Evolutionary conservation across 2,888 invertebrate genomes (phyloP).

Genomic region (Pseudanteris insignis): DNA sequence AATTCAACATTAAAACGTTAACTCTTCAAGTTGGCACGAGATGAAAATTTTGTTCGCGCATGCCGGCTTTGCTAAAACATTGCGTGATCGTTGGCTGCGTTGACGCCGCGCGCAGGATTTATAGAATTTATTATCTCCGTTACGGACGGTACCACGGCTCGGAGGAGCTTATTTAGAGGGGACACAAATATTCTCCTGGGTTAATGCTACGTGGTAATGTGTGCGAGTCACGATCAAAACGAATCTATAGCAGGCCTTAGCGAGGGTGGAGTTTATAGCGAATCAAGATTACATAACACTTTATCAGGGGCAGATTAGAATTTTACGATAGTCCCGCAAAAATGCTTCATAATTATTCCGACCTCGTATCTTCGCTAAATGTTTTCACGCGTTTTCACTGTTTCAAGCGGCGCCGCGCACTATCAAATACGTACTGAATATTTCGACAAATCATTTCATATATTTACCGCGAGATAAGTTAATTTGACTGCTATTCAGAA

Average conservation of each 20-base stretch:
- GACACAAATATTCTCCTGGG: slow-evolving; percentile 40
- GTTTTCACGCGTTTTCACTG: slow-evolving; percentile 30
- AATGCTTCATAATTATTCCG: slow-evolving; percentile 40
- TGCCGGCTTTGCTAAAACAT: slow-evolving; percentile 10
- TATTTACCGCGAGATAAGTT: too few relatives aligned
- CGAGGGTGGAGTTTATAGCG: too few relatives aligned
- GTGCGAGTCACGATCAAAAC: slow-evolving; percentile 44
- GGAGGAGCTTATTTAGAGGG: slow-evolving; percentile 42
- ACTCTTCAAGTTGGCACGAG: slow-evolving; percentile 20
- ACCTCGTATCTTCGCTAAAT: slow-evolving; percentile 34
- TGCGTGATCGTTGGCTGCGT: slow-evolving; percentile 37
- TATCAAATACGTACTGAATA: too few relatives aligned
- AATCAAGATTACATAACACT: slow-evolving; percentile 43
- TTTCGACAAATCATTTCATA: too few relatives aligned
- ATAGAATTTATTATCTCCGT: slow-evolving; percentile 42
- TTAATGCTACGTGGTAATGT: slow-evolving; percentile 37
- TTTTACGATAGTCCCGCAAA: slow-evolving; percentile 34
- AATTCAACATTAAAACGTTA: slow-evolving; percentile 26
- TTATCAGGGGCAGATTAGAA: slow-evolving; percentile 40
- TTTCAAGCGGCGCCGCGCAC: too few relatives aligned
- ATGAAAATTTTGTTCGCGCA: slow-evolving; percentile 16
- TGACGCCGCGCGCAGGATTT: slow-evolving; percentile 32
- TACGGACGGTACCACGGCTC: slow-evolving; percentile 41
- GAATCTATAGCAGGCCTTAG: slow-evolving; percentile 39
- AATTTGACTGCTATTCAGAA: too few relatives aligned